These are phyloP conservation scores for Drosophila ambigua DNA, from an alignment of 1,140 invertebrate genomes.

Conservation along the genomic window DNA sequence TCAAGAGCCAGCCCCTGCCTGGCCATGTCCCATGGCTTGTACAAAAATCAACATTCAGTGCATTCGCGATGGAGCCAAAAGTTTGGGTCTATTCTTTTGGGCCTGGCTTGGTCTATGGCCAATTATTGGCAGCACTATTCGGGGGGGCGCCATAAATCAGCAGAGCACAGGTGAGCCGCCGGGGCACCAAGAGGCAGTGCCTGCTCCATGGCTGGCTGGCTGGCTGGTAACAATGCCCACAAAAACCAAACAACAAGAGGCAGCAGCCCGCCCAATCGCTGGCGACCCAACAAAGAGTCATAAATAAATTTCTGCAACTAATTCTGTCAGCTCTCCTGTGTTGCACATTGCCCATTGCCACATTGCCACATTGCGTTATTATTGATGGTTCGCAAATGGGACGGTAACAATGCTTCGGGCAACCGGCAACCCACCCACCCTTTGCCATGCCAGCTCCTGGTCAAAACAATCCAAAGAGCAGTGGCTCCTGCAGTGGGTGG, in stretches of 20 bases:
- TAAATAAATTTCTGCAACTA: slow-evolving; percentile 79
- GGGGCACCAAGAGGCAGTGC: neutral
- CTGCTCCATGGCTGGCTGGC: too few species aligned
- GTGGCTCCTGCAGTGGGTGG: too few species aligned
- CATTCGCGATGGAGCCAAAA: slow-evolving; percentile 29
- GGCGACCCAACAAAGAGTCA: slow-evolving; percentile 69
- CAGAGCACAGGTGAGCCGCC: slow-evolving; percentile 33
- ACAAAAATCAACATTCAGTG: too few species aligned
- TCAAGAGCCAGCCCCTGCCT: too few species aligned
- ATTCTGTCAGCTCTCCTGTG: slow-evolving; percentile 67
- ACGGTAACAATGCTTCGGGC: slow-evolving; percentile 54
- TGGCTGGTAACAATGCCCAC: slow-evolving; percentile 33
- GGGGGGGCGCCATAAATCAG: slow-evolving; percentile 50
- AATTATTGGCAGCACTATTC: slow-evolving; percentile 59
- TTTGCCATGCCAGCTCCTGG: slow-evolving; percentile 5
- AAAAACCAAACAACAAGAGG: neutral
- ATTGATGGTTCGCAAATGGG: slow-evolving; percentile 54
- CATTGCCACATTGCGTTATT: slow-evolving; percentile 76
- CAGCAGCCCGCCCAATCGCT: neutral
- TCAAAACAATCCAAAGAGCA: slow-evolving; percentile 16
- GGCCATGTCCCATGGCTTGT: too few species aligned
- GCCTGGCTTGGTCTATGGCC: slow-evolving; percentile 25
- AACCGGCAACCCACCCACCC: too few species aligned
- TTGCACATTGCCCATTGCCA: slow-evolving; percentile 56
- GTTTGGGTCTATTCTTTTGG: slow-evolving; percentile 8